phyloP scores from a whole-genome alignment of 2,888 invertebrate species.

The Sepiola atlantica region DNA sequence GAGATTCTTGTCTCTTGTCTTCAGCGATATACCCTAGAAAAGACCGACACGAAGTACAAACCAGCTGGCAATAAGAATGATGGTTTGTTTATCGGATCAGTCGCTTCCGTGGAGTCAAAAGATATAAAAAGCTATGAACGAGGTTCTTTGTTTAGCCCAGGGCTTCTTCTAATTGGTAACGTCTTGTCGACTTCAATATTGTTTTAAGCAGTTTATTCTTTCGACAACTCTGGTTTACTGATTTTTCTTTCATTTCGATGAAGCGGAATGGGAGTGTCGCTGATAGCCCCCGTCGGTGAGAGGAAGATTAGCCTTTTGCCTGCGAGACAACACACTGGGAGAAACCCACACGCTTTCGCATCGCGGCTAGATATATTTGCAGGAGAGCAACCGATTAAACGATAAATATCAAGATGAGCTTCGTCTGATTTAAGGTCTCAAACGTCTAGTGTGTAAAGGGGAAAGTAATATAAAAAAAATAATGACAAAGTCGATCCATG shows the following conservation, averaged over 20 bases:
- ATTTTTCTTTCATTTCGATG: neutral
- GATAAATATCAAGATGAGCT: no score
- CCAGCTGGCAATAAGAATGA: neutral
- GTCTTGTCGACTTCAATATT: neutral
- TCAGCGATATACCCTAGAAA: neutral
- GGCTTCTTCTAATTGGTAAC: neutral
- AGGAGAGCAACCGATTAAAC: neutral
- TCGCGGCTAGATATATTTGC: neutral
- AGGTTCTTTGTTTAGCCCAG: neutral
- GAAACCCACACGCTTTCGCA: neutral
- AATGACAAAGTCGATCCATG: neutral
- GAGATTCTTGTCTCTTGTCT: neutral
- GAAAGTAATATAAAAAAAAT: neutral
- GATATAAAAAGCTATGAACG: neutral
- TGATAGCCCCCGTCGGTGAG: slow-evolving; percentile 5
- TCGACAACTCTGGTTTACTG: neutral
- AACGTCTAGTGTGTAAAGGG: neutral
- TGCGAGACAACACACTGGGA: neutral
- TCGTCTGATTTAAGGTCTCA: neutral
- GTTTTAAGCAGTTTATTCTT: neutral
- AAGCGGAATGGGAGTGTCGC: slow-evolving; percentile 6
- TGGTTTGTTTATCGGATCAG: neutral
- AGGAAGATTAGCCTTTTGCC: slow-evolving; percentile 19
- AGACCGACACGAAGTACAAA: neutral
- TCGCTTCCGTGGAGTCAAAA: neutral